Conservation (phyloP, 1,140 invertebrate species). For the Sweltsa coloradensis region DNA sequence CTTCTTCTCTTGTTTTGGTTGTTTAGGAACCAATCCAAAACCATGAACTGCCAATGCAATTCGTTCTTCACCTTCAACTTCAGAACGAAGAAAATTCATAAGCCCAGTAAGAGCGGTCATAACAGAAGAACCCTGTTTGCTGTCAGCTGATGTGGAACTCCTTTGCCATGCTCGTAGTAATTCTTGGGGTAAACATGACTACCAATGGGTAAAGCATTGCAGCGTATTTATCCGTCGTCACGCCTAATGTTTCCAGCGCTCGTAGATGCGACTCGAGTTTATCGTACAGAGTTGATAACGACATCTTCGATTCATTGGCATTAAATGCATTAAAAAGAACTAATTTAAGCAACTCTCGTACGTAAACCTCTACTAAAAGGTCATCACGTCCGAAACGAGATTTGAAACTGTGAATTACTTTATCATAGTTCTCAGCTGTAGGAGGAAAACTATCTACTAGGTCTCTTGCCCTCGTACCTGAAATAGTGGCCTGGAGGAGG, state of each 20-base stretch:
- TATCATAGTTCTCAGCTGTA: constrained; percentile 20
- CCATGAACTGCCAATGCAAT: constrained; percentile 17
- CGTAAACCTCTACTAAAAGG: constrained; percentile 24
- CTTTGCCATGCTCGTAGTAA: constrained; percentile 20
- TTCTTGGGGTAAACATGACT: constrained; percentile 24
- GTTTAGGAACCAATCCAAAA: constrained; percentile 4
- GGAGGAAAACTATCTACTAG: constrained; percentile 21
- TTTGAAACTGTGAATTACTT: constrained; percentile 21
- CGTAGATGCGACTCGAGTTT: constrained; percentile 20
- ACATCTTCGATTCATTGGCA: constrained; percentile 7
- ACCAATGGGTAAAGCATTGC: constrained; percentile 23
- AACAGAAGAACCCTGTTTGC: not conserved
- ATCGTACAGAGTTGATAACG: constrained; percentile 16
- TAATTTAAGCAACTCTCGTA: constrained; percentile 22
- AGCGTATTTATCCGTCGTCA: constrained; percentile 22
- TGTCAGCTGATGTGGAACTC: constrained; percentile 1
- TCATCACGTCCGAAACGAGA: constrained; percentile 23
- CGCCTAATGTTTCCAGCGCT: constrained; percentile 21
- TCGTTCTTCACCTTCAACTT: constrained; percentile 20
- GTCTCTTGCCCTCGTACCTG: constrained; percentile 14
- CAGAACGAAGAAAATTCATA: constrained; percentile 18
- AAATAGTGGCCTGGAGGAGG: constrained; percentile 16
- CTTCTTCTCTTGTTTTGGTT: not conserved
- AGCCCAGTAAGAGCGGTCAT: constrained; percentile 12
- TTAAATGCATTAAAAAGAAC: constrained; percentile 1